Conservation (phyloP, 2,113 vertebrate species). For the Crotalus viridis region DNA sequence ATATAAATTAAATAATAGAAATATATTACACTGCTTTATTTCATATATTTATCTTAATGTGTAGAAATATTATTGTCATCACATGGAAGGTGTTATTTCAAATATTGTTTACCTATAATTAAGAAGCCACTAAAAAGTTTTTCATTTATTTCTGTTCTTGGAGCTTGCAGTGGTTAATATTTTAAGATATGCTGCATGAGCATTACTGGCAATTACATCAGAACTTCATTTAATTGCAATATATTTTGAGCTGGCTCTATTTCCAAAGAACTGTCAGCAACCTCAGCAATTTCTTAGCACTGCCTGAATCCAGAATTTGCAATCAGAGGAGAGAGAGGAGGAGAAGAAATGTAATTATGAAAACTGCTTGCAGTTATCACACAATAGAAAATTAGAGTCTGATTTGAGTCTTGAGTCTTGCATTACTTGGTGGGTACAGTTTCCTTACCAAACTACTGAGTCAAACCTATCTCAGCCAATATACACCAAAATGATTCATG, state of each 20-base stretch:
- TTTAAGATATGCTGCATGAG: slow-evolving; percentile 26
- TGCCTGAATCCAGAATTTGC: slow-evolving; percentile 1
- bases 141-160: background rate
- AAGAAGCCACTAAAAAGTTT: background rate
- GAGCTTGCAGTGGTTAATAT: background rate
- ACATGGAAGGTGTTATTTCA: background rate
- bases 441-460: too few relatives aligned
- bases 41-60: slow-evolving; percentile 16
- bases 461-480: background rate
- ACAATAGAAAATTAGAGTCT: background rate
- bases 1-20: background rate
- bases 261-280: slow-evolving; percentile 28
- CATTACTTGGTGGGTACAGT: background rate
- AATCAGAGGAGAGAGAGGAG: background rate
- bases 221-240: background rate
- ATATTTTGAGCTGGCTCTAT: background rate
- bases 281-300: slow-evolving; percentile 11
- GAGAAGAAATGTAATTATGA: background rate
- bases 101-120: background rate
- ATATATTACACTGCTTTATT: background rate
- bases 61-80: background rate
- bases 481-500: background rate
- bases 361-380: background rate
- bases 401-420: background rate
- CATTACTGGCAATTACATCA: background rate